Conservation (phyloP, 2,888 invertebrate species). For the Neoscelio sp. region DNA sequence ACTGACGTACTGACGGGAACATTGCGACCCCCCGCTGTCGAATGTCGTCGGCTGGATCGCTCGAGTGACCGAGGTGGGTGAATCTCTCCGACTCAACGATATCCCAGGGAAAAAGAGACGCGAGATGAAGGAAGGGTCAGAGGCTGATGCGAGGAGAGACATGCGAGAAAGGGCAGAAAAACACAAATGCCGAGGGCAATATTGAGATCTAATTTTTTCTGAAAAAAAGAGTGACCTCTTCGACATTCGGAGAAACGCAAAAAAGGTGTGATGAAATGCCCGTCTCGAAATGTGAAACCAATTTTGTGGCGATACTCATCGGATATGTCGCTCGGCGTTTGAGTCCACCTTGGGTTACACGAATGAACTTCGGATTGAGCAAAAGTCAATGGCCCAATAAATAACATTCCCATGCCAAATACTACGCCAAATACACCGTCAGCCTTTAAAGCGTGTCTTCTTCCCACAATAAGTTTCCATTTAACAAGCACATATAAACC, state of each 20-base stretch:
- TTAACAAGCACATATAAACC: not conserved
- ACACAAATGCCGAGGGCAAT: constrained; percentile 47
- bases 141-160: constrained; percentile 53
- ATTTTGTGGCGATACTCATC: constrained; percentile 41
- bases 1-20: constrained; percentile 81
- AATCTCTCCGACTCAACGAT: constrained; percentile 69
- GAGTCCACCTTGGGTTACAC: not conserved
- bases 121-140: constrained; percentile 46
- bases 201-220: constrained; percentile 53
- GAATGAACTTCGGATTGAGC: constrained; percentile 18
- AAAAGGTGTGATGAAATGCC: constrained; percentile 43
- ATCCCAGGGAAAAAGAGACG: constrained; percentile 57
- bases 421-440: constrained; percentile 7
- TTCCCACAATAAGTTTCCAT: not conserved
- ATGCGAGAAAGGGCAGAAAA: constrained; percentile 56
- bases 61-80: constrained; percentile 79
- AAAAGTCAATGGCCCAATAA: constrained; percentile 40
- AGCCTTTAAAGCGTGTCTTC: constrained; percentile 2
- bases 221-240: constrained; percentile 35
- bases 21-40: constrained; percentile 80
- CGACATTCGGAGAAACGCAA: constrained; percentile 26
- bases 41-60: constrained; percentile 79
- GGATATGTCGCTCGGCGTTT: constrained; percentile 41
- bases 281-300: constrained; percentile 48
- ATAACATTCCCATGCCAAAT: constrained; percentile 10